These are phyloP conservation scores for Scomber japonicus DNA, from an alignment of 2,113 vertebrate genomes.

Conservation along the genomic window DNA sequence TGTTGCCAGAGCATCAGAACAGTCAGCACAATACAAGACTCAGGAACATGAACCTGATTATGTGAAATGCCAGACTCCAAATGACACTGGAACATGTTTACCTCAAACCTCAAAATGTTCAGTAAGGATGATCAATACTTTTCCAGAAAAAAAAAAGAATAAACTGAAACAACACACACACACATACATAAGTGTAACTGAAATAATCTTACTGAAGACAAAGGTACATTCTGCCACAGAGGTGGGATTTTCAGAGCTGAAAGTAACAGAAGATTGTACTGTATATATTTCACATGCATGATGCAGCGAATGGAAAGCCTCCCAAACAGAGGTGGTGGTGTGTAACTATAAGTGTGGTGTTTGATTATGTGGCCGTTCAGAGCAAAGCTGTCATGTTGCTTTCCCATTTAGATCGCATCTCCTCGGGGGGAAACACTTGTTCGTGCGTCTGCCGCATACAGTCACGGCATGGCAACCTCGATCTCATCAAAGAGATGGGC, in stretches of 20 bases:
- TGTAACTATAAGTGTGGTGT: conserved; percentile 66
- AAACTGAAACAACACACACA: too few species aligned
- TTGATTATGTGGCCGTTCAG: conserved; percentile 74
- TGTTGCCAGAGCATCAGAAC: conserved; percentile 1
- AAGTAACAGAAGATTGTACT: conserved; percentile 1
- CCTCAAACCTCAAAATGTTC: not conserved
- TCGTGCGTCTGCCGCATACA: conserved; percentile 64
- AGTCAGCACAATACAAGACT: conserved; percentile 7
- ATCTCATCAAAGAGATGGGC: conserved; percentile 72
- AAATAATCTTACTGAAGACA: conserved; percentile 3
- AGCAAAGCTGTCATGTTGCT: conserved; percentile 77
- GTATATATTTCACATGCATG: conserved; percentile 46
- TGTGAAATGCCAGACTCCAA: conserved; percentile 1
- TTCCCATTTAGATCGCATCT: conserved; percentile 76
- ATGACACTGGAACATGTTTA: not conserved
- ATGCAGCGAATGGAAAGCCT: conserved; percentile 21
- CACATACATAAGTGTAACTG: not conserved
- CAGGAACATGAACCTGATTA: not conserved
- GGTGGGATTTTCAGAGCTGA: conserved; percentile 2
- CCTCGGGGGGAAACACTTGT: conserved; percentile 77
- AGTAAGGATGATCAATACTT: not conserved
- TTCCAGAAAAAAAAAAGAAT: not conserved
- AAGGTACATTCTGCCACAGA: conserved; percentile 6
- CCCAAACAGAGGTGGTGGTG: conserved; percentile 50
- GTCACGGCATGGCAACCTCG: conserved; percentile 78